These are phyloP conservation scores for Gorsachius magnificus DNA, from an alignment of 2,797 vertebrate genomes.

Conservation along the genomic window DNA sequence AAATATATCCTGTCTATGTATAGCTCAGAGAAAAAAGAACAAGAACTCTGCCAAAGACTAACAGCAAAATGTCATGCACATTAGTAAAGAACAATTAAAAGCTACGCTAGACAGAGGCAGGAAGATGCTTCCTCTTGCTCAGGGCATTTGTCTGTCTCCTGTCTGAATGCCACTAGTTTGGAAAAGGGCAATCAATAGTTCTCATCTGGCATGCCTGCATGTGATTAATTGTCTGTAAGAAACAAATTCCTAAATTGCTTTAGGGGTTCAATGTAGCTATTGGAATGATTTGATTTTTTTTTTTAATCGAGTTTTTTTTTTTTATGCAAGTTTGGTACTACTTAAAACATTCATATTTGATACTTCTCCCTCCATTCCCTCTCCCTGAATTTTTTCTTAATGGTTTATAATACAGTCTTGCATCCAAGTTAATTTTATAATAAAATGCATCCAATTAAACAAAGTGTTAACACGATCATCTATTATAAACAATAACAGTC, in stretches of 20 bases:
- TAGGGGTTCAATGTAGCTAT: conserved; percentile 76
- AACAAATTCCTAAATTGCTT: conserved; percentile 84
- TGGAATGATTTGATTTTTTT: conserved; percentile 76
- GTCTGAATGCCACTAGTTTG: conserved; percentile 84
- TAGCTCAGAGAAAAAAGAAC: conserved; percentile 48
- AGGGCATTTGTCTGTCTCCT: conserved; percentile 87
- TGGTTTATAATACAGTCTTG: neutral
- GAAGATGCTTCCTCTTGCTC: conserved; percentile 79
- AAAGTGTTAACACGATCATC: neutral
- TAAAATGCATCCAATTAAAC: conserved; percentile 1
- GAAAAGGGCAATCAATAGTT: conserved; percentile 92
- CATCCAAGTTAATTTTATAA: conserved; percentile 29
- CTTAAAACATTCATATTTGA: conserved; percentile 37
- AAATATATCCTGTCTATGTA: conserved; percentile 47
- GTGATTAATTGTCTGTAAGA: conserved; percentile 89
- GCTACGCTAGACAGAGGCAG: conserved; percentile 76
- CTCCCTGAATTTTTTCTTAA: neutral
- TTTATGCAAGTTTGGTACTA: conserved; percentile 52
- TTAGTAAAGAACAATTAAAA: conserved; percentile 88
- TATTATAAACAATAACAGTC: conserved; percentile 11
- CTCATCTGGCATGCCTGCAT: conserved; percentile 86
- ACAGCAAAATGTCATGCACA: conserved; percentile 81
- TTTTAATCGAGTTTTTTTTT: conserved; percentile 58
- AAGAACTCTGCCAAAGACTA: conserved; percentile 72
- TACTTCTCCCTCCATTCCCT: neutral